Percentiles rank a stretch among this genome's conserved stretches.
These are phyloP conservation scores for Elmis aenea DNA, from an alignment of 2,888 invertebrate species.

Conservation along the genomic window DNA sequence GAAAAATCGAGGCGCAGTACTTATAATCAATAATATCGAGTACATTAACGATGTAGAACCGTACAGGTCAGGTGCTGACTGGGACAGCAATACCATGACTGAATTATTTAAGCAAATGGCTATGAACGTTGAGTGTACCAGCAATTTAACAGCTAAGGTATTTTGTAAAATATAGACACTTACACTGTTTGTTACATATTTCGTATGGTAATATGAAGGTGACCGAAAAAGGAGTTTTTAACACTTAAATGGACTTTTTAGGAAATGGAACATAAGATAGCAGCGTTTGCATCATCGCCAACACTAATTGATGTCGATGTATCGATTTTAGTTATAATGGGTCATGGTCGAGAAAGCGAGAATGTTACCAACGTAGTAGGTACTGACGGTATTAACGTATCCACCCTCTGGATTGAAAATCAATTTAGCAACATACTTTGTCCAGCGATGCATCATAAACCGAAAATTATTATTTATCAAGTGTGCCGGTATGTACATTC, in stretches of 20 bases:
- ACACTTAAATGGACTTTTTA: slow-evolving; percentile 23
- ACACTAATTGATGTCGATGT: slow-evolving; percentile 52
- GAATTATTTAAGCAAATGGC: slow-evolving; percentile 59
- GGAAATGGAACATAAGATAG: slow-evolving; percentile 46
- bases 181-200: too few species aligned
- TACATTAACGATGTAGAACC: slow-evolving; percentile 46
- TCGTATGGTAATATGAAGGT: too few species aligned
- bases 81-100: slow-evolving; percentile 55
- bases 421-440: slow-evolving; percentile 58
- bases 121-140: slow-evolving; percentile 47
- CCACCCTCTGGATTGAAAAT: slow-evolving; percentile 51
- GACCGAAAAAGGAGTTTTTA: too few species aligned
- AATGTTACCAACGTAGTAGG: slow-evolving; percentile 53
- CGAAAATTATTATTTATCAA: slow-evolving; percentile 69
- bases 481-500: slow-evolving; percentile 59
- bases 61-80: slow-evolving; percentile 53
- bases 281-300: slow-evolving; percentile 42
- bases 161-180: too few species aligned
- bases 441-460: slow-evolving; percentile 53
- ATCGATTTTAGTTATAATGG: slow-evolving; percentile 62
- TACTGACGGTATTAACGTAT: slow-evolving; percentile 51
- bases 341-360: slow-evolving; percentile 54
- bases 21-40: slow-evolving; percentile 58
- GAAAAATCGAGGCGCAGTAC: slow-evolving; percentile 53
- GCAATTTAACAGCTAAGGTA: slow-evolving; percentile 45